Base-by-base conservation (phyloP, 2,888 invertebrate species). In the Parnassius smintheus region DNA sequence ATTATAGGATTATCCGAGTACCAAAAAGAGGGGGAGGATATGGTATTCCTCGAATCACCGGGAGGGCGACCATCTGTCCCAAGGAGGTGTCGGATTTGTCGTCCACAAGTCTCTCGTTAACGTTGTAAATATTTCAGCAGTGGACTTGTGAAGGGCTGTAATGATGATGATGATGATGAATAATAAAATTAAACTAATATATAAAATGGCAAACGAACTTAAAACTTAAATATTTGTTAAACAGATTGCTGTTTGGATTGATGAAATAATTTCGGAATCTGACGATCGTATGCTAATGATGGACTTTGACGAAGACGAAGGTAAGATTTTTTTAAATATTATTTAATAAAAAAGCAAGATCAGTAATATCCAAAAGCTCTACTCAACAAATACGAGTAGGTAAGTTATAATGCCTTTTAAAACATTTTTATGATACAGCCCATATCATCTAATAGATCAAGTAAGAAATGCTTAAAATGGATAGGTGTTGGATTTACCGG, bases 201-300 rank as follows among this genome's bases (percentile, higher is more conserved):
- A n/a, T 35, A 35, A 35, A 18, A 35, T 35, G 35, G 35, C 35
- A 35, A 35, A 35, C 35, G 35, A 7, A 35, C 35, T 45, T 3
- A 45, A 35, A 9, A 52, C 35, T n/a, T 12, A n/a, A 11, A 46
- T 41, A 10, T 42, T 41, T 44, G 53, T 1, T 12, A n/a, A 65
- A 42, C 65, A 91, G 91, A 75, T 91, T 62, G 89, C 91, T 0
- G 82, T 88, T 52, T 91, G 91, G 91, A 89, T 91, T 51, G 88
- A 91, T 56, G 89, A 90, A 72, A 84, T 91, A 56, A 77, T 91
- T 12, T 71, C 77, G 22, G 91, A 91, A 66, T 86, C 90, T 1
- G 88, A 91, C 44, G 91, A 90, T 56, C 79, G 86, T n/a, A 89
- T 91, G 89, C 74, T 91, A 35, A 88, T 91, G 88, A 91, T 91